Base-by-base conservation (phyloP, 2,113 vertebrate species). In the Alosa alosa region DNA sequence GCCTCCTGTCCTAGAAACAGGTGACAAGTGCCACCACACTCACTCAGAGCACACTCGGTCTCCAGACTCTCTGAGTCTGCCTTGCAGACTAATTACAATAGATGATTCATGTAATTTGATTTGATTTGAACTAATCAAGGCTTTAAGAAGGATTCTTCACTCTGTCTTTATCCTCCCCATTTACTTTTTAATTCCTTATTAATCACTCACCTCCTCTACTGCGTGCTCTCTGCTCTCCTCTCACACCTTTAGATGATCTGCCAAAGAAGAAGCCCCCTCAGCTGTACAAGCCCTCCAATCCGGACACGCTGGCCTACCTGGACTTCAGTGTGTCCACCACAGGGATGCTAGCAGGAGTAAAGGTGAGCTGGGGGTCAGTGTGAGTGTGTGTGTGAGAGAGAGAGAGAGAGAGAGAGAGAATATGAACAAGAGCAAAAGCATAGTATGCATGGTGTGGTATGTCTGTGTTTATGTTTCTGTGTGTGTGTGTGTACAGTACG, bases 271-370 rank as follows among this genome's bases (percentile, higher is more conserved):
- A 98, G 91, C 97, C 98, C 47, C 96, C 97, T 75, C 97, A 97
- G 92, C 97, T 99, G 92, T 96, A 97, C 94, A 99, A 99, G 94
- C 98, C 98, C 89, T 97, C 96, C 84, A 98, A 99, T 94, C 98
- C 98, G 0, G 98, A 99, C 91, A 98, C 94, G 0, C 94, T 99
- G 91, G 98, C 98, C 89, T 99, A 99, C 91, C 96, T 99, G 90
- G 98, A 99, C 95, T 99, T 99, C 93, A 99, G 98, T 75, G 98
- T 99, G 93, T 99, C 98, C 83, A 99, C 98, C 75, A 99, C 98
- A 13, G 98, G 98, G 92, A 99, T 99, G 98, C 96, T 99, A 87
- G 98, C 98, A 45, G 98, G 98, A 87, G 98, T 99, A 90, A 99
- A 99, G 98, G 98, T 99, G 89, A 85, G 88, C 84, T 47, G 44